Evolutionary conservation across 2,797 vertebrate genomes (phyloP).

Genomic region (Argyrosomus regius): DNA sequence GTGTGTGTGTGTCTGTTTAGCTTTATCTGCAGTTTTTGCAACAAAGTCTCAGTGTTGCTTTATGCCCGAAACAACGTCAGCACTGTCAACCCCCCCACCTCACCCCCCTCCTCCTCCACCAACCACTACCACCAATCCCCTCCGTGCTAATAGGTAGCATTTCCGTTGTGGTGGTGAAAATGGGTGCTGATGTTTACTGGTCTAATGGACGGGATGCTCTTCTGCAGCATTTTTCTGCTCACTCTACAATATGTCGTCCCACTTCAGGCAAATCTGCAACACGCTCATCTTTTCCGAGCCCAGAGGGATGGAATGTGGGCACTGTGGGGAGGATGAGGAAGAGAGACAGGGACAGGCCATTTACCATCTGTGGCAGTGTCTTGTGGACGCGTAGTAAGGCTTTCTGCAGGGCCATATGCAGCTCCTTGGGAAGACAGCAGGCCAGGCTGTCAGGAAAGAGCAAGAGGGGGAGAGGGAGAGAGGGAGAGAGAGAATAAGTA

Average conservation of each 20-base stretch:
- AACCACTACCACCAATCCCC: slow-evolving; percentile 19
- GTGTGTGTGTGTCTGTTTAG: slow-evolving; percentile 26
- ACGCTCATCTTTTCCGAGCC: slow-evolving; percentile 41
- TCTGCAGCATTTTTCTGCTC: slow-evolving; percentile 59
- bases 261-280: slow-evolving; percentile 57
- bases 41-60: slow-evolving; percentile 49
- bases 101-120: background rate
- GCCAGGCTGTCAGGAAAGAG: slow-evolving; percentile 36
- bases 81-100: slow-evolving; percentile 17
- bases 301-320: slow-evolving; percentile 51
- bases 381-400: slow-evolving; percentile 39
- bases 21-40: slow-evolving; percentile 52
- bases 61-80: slow-evolving; percentile 33
- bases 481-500: slow-evolving; percentile 26
- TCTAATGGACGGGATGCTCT: slow-evolving; percentile 57
- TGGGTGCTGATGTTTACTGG: slow-evolving; percentile 59
- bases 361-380: slow-evolving; percentile 65
- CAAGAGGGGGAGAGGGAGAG: slow-evolving; percentile 1
- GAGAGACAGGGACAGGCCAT: slow-evolving; percentile 45
- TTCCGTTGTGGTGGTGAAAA: slow-evolving; percentile 59
- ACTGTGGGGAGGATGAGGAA: slow-evolving; percentile 33
- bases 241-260: slow-evolving; percentile 44
- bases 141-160: slow-evolving; percentile 51
- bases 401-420: slow-evolving; percentile 65
- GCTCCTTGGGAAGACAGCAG: slow-evolving; percentile 56